Evolutionary conservation across 92 coral and sea anemone species (phyloP).

Genomic region (Actinostola sp.): DNA sequence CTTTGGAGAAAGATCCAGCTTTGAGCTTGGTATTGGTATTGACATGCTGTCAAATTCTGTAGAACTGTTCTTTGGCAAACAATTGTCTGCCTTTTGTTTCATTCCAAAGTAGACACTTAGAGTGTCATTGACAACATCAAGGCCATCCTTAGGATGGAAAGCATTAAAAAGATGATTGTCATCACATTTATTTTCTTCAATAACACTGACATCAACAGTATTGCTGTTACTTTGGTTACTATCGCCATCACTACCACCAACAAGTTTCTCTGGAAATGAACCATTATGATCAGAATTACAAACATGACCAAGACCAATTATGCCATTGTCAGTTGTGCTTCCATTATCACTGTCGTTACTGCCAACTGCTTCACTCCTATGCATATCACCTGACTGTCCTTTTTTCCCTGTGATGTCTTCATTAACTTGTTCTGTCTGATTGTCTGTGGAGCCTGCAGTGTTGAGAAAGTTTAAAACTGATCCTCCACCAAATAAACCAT

Average conservation of each 20-base stretch:
- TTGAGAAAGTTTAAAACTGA: conserved; percentile 52
- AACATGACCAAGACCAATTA: background rate
- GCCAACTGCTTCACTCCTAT: background rate
- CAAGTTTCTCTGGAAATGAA: background rate
- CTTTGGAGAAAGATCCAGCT: conserved; percentile 4
- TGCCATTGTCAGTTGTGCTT: background rate
- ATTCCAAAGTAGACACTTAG: background rate
- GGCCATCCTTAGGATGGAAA: conserved; percentile 39
- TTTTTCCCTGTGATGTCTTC: background rate
- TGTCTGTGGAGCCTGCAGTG: conserved; percentile 25
- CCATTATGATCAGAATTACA: background rate
- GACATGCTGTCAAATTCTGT: background rate
- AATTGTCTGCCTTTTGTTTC: background rate
- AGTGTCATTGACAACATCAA: conserved; percentile 42
- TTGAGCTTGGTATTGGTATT: conserved; percentile 12
- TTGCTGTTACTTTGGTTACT: background rate
- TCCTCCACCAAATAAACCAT: background rate
- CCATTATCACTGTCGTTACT: background rate
- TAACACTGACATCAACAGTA: background rate
- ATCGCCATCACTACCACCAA: background rate
- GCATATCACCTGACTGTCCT: background rate
- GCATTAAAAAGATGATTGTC: background rate
- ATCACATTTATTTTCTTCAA: background rate
- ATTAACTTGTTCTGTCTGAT: background rate
- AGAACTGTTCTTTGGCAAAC: background rate